These are phyloP conservation scores for Amiota minor DNA, from an alignment of 2,888 invertebrate species.

Conservation along the genomic window DNA sequence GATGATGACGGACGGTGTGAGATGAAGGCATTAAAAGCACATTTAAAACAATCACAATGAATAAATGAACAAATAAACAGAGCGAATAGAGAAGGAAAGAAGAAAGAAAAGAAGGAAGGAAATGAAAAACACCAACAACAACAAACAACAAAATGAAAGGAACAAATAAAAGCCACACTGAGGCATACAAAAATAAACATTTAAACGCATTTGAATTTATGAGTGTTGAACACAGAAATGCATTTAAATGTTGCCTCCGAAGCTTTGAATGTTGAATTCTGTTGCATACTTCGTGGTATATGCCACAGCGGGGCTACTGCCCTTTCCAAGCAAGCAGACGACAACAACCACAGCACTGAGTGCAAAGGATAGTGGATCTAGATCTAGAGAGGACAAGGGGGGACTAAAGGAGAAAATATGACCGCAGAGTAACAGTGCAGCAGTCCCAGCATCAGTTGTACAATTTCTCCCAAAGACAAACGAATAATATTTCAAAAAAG, in stretches of 20 bases:
- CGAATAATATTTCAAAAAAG: conserved; percentile 1
- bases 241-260: conserved; percentile 57
- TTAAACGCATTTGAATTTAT: conserved; percentile 63
- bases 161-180: conserved; percentile 47
- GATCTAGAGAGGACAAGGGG: too few relatives aligned
- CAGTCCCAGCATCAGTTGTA: too few relatives aligned
- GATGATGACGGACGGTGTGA: conserved; percentile 3
- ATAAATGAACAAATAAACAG: neutral
- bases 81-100: neutral
- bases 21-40: conserved; percentile 25
- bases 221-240: conserved; percentile 59
- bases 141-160: conserved; percentile 40
- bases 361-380: conserved; percentile 27
- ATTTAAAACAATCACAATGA: conserved; percentile 29
- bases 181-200: conserved; percentile 25
- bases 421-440: conserved; percentile 48
- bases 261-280: neutral
- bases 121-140: conserved; percentile 47
- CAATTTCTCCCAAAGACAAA: neutral
- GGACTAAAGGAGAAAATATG: conserved; percentile 44
- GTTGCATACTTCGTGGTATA: conserved; percentile 40
- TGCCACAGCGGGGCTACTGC: neutral
- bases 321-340: conserved; percentile 36
- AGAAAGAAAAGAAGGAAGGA: conserved; percentile 26
- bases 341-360: conserved; percentile 16